Percentiles rank a stretch among this genome's conserved stretches.
phyloP scores from a whole-genome alignment of 2,888 invertebrate genomes.

The Euphydryas editha region DNA sequence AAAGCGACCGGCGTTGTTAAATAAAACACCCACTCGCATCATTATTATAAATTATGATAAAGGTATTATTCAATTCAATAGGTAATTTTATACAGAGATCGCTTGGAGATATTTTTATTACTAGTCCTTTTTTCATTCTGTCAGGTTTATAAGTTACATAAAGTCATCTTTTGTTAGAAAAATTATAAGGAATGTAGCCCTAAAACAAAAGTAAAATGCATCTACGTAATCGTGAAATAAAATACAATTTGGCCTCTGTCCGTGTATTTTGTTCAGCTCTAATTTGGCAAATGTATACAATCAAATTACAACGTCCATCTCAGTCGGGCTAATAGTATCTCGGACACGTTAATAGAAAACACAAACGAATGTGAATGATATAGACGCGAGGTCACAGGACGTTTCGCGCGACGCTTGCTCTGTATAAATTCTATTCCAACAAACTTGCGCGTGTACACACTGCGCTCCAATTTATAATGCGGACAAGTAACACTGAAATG shows the following conservation, averaged over 20 bases:
- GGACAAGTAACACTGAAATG: constrained; percentile 82
- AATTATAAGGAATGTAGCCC: background rate
- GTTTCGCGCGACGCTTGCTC: constrained; percentile 45
- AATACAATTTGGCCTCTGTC: constrained; percentile 40
- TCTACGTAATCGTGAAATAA: constrained; percentile 32
- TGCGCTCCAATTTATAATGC: constrained; percentile 80
- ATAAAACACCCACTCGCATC: constrained; percentile 46
- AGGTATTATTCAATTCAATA: constrained; percentile 23
- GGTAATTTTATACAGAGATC: constrained; percentile 27
- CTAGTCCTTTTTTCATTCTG: constrained; percentile 32
- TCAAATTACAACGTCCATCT: constrained; percentile 73
- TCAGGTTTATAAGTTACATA: constrained; percentile 34
- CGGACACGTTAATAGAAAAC: constrained; percentile 76
- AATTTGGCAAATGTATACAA: constrained; percentile 64
- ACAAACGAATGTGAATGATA: constrained; percentile 62
- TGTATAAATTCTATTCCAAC: constrained; percentile 52
- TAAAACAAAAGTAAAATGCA: constrained; percentile 5
- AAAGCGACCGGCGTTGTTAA: constrained; percentile 59
- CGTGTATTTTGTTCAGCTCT: constrained; percentile 51
- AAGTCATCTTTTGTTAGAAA: constrained; percentile 25
- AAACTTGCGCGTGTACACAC: constrained; percentile 51
- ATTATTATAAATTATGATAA: constrained; percentile 34
- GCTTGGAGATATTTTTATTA: constrained; percentile 10
- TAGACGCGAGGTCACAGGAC: constrained; percentile 61
- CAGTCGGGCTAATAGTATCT: constrained; percentile 67